Evolutionary conservation across 2,797 vertebrate genomes (phyloP).

Genomic region (Scomberomorus guttatus): DNA sequence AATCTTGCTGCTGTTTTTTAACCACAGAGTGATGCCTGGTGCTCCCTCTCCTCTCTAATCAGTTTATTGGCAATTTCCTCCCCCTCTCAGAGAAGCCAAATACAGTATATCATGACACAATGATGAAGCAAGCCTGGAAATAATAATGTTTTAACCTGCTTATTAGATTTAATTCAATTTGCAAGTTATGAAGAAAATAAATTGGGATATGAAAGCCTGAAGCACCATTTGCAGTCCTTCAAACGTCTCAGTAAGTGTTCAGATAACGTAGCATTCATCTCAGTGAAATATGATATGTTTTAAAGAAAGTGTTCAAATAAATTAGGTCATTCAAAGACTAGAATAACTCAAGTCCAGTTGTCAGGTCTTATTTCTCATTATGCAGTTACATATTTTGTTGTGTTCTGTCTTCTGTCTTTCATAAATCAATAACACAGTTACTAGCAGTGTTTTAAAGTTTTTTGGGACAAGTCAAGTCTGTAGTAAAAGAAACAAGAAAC

Average conservation of each 20-base stretch:
- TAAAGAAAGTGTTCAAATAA: neutral
- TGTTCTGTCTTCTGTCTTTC: neutral
- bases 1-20: neutral
- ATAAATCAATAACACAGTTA: neutral
- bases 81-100: neutral
- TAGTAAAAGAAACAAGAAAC: too few species aligned
- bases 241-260: neutral
- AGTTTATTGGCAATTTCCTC: slow-evolving; percentile 26
- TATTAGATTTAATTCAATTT: slow-evolving; percentile 41
- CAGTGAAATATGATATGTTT: neutral
- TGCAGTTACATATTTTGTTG: neutral
- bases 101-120: slow-evolving; percentile 9
- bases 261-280: neutral
- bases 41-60: slow-evolving; percentile 11
- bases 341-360: slow-evolving; percentile 6
- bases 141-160: slow-evolving; percentile 38
- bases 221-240: slow-evolving; percentile 2
- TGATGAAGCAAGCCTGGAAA: slow-evolving; percentile 36
- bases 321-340: neutral
- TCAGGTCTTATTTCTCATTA: neutral
- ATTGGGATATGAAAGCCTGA: slow-evolving; percentile 31
- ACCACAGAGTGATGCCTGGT: neutral
- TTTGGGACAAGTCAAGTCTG: neutral
- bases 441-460: neutral
- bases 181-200: slow-evolving; percentile 51